Base-by-base conservation (phyloP, 2,113 vertebrate genomes). In the Paramormyrops kingsleyae region DNA sequence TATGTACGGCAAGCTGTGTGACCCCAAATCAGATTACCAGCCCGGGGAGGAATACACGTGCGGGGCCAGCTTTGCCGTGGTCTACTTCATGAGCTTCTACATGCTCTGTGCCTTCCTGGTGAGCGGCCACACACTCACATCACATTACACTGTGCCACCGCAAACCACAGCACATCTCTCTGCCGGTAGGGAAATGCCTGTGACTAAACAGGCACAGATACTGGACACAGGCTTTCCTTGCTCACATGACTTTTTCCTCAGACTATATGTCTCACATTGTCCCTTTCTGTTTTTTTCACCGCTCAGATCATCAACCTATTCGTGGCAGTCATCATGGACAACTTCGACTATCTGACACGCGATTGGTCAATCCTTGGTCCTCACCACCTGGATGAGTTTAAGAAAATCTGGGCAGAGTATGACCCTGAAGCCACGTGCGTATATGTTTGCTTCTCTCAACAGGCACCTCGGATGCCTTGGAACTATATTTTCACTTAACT, bases 101-200 rank as follows among this genome's bases (percentile, higher is more conserved):
- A 98, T 98, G 98, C 95, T 99, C 70, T 99, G 98, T 1, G 98
- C 98, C 90, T 99, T 99, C 93, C 95, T 99, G 96, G 98, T 99
- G 95, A 91, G 96, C 70, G 17, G n/a, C 6, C 44, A 21, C 31
- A 44, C 35, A n/a, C 83, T 10, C 83, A 47, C 15, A 19, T 46
- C 9, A 39, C 53, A 47, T 21, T 27, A 12, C 12, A 89, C 19
- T 87, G 17, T 50, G 5, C 27, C 19, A 21, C 42, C 47, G 13
- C 46, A 31, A 19, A 15, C n/a, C 24, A 49, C 59, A 70, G 21
- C 5, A 17, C 2, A 47, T 62, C 35, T 21, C 19, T 62, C 42
- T 31, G 56, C 15, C 46, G 27, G 21, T 42, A 62, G 53, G 19
- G 8, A 27, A 86, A 49, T 47, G 46, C 27, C 39, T 44, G 31